Percentiles rank a stretch among this genome's conserved stretches.
phyloP scores from a whole-genome alignment of 1,140 invertebrate species.

The Drosophila busckii region DNA sequence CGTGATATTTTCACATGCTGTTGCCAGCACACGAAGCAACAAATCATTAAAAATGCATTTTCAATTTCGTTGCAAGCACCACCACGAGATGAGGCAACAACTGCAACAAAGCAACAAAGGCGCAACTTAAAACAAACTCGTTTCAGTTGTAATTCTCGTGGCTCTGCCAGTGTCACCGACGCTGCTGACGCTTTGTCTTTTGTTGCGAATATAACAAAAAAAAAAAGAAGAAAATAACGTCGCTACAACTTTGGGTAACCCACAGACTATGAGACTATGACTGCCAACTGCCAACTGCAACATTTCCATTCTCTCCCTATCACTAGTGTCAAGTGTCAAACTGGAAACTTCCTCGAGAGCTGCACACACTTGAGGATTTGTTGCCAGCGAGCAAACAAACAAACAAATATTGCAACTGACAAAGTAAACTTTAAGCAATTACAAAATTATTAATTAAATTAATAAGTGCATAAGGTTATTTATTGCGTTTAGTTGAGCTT shows the following conservation, averaged over 20 bases:
- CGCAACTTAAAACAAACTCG: slow-evolving; percentile 17
- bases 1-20: slow-evolving; percentile 42
- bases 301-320: neutral
- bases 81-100: slow-evolving; percentile 7
- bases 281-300: slow-evolving; percentile 21
- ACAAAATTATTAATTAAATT: too few relatives aligned
- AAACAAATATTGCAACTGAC: too few relatives aligned
- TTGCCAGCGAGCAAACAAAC: neutral
- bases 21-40: slow-evolving; percentile 50
- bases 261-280: slow-evolving; percentile 17
- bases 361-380: slow-evolving; percentile 6
- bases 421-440: too few relatives aligned
- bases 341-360: neutral
- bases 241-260: slow-evolving; percentile 33
- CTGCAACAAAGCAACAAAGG: slow-evolving; percentile 21
- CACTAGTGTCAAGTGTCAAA: slow-evolving; percentile 20
- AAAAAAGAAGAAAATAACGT: too few relatives aligned
- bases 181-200: slow-evolving; percentile 40
- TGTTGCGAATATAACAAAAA: slow-evolving; percentile 40
- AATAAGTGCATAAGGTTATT: too few relatives aligned
- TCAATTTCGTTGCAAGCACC: slow-evolving; percentile 55
- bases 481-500: too few relatives aligned
- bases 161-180: neutral
- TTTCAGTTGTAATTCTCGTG: slow-evolving; percentile 38
- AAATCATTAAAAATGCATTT: slow-evolving; percentile 69